Evolutionary conservation across 1,140 invertebrate species (phyloP).

Genomic region (Amphibalanus amphitrite): DNA sequence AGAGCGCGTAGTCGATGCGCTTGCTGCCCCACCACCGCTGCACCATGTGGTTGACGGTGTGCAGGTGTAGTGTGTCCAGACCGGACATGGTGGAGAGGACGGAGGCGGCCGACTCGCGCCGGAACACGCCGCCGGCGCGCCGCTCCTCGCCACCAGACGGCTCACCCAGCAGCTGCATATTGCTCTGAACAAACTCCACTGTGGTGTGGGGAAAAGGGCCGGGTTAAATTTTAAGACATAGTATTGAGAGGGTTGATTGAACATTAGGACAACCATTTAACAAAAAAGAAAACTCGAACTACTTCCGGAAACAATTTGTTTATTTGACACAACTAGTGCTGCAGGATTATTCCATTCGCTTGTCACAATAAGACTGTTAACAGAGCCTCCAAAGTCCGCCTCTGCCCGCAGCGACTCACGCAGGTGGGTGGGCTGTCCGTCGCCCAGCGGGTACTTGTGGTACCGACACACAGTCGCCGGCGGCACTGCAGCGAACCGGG

Average conservation of each 20-base stretch:
- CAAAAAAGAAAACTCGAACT: too few relatives aligned
- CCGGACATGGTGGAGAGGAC: conserved; percentile 82
- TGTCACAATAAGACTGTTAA: too few relatives aligned
- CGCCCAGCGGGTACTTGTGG: conserved; percentile 93
- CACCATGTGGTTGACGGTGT: conserved; percentile 39
- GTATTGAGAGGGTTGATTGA: too few relatives aligned
- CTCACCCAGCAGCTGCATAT: conserved; percentile 72
- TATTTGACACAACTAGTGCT: too few relatives aligned
- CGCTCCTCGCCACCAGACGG: conserved; percentile 27
- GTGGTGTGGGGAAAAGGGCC: conserved; percentile 13
- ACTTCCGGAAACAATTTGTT: too few relatives aligned
- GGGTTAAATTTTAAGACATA: too few relatives aligned
- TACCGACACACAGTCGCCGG: conserved; percentile 88
- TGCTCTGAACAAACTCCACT: conserved; percentile 84
- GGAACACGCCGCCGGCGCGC: conserved; percentile 29
- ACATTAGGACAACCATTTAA: too few relatives aligned
- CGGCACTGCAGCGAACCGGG: conserved; percentile 71
- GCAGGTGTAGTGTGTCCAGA: conserved; percentile 65
- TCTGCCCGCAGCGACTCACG: conserved; percentile 16
- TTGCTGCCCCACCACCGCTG: conserved; percentile 97
- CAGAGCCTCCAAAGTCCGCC: too few relatives aligned
- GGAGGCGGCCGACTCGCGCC: conserved; percentile 74
- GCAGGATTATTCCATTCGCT: too few relatives aligned
- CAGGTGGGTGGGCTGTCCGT: conserved; percentile 39
- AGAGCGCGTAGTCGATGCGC: conserved; percentile 88